Conservation (phyloP, 2,797 vertebrate genomes). For the Hydrophis major region DNA sequence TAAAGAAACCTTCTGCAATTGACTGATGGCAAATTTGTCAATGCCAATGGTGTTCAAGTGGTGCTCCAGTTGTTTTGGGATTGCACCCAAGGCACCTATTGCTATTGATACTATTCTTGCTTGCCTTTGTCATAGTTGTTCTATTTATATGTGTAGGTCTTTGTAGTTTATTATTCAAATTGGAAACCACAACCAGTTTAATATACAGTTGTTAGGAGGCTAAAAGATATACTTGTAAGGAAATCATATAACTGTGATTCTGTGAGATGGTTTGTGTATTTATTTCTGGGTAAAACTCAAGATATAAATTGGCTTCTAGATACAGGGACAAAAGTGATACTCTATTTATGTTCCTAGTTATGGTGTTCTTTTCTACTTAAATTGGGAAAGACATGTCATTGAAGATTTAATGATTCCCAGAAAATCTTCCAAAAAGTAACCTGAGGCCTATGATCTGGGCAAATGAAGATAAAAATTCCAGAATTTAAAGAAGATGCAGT, state of each 20-base stretch:
- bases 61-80: too few species aligned
- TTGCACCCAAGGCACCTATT: too few species aligned
- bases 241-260: not conserved
- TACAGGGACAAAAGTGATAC: not conserved
- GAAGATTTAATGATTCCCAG: not conserved
- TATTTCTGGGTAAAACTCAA: not conserved
- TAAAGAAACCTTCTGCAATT: too few species aligned
- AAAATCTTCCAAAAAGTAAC: not conserved
- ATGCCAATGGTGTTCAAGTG: too few species aligned
- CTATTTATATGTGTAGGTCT: too few species aligned
- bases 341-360: not conserved
- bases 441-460: not conserved
- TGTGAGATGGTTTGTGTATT: not conserved
- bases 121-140: too few species aligned
- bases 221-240: not conserved
- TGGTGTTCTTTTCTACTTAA: not conserved
- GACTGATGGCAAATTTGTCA: too few species aligned
- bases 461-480: not conserved
- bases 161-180: too few species aligned
- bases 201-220: not conserved
- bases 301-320: not conserved
- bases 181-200: not conserved
- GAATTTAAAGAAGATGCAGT: not conserved
- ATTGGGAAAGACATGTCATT: not conserved
- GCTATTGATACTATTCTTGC: too few species aligned